These are phyloP conservation scores for Plebejus argus DNA, from an alignment of 2,888 invertebrate species.

Conservation along the genomic window DNA sequence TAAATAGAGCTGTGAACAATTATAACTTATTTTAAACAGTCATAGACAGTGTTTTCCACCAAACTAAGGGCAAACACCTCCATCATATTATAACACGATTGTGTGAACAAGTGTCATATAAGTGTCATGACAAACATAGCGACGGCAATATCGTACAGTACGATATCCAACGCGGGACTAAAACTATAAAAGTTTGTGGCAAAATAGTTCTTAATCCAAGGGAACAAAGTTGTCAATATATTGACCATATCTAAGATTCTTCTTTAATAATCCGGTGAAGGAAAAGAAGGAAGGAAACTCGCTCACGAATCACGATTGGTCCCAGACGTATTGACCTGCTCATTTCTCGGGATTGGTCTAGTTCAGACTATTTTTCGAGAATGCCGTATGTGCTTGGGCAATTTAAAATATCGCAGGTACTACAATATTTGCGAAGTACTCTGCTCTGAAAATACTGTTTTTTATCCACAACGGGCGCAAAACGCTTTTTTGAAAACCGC, in stretches of 20 bases:
- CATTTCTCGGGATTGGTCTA: too few relatives aligned
- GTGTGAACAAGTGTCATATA: not conserved
- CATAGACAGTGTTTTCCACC: not conserved
- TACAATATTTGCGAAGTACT: too few relatives aligned
- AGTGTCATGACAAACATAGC: not conserved
- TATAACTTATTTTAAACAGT: not conserved
- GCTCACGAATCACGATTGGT: too few relatives aligned
- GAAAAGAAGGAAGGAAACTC: too few relatives aligned
- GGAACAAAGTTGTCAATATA: not conserved
- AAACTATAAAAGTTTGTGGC: not conserved
- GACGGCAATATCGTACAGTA: not conserved
- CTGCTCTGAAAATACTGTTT: too few relatives aligned
- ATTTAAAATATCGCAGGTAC: too few relatives aligned
- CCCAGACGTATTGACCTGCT: too few relatives aligned
- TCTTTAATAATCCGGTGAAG: too few relatives aligned
- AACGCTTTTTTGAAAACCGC: not conserved
- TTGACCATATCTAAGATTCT: too few relatives aligned
- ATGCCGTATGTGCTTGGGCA: too few relatives aligned
- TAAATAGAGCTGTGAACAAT: not conserved
- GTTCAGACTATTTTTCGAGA: too few relatives aligned
- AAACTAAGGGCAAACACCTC: constrained; percentile 11
- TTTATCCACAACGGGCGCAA: too few relatives aligned
- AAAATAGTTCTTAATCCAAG: not conserved
- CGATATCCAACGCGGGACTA: not conserved
- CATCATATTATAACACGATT: not conserved